Evolutionary conservation across 2,888 invertebrate species (phyloP), one percentile per base, ranked within the genome.

Genomic region (Archaeoteleia sp.): DNA sequence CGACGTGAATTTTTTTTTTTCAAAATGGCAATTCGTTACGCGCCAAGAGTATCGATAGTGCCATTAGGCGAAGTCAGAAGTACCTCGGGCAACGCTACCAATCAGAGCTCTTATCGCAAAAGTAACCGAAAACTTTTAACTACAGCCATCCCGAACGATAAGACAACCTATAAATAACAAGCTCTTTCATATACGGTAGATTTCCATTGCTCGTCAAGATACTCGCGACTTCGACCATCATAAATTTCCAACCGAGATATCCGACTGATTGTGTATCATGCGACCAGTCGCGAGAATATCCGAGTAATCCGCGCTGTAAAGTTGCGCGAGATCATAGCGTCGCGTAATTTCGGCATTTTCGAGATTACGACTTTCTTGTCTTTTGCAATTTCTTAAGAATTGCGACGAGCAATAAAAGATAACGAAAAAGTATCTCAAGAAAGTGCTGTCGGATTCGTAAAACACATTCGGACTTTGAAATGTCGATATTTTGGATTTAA

Each of bases 111-210:
- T 71, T 71, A 71, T 71, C 71, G 61, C 66, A 29, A 66, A 71
- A 69, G 63, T 68, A 67, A 67, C 66, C 67, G 60, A 69, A 71
- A 71, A 71, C 55, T 71, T 71, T 69, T 67, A 71, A 71, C 63
- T 67, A 60, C 54, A 60, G 51, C 48, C 63, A 58, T 65, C 61
- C 58, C 46, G 27, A 23, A 49, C 66, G 71, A 71, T 71, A 71
- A 71, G 71, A 6, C 68, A 57, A 51, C 58, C 62, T 66, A 68
- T 68, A 71, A 71, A 71, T 71, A 68, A 68, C 61, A 65, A 58
- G 51, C 39, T 55, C 66, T 66, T 58, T 53, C 62, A 60, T 65
- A 62, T 60, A 58, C 57, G 48, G 67, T 67, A 61, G 65, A 67
- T 72, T 72, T 70, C 67, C 65, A 72, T 70, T 70, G 61, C 67